phyloP scores from a whole-genome alignment of 2,113 vertebrate species.

The Podarcis raffonei region DNA sequence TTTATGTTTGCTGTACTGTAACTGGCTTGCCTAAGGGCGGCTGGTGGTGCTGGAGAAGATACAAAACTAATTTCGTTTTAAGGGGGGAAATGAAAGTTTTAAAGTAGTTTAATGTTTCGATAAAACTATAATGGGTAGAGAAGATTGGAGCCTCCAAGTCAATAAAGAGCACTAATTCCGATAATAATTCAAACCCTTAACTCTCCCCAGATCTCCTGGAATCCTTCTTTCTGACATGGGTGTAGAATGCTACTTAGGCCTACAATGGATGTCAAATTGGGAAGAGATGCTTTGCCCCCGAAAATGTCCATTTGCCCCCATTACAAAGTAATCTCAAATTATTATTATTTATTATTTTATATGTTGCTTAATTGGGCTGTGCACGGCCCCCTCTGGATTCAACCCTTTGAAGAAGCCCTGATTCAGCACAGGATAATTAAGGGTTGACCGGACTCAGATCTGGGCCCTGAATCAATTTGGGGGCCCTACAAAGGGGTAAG shows the following conservation, averaged over 20 bases:
- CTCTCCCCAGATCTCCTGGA: conserved; percentile 61
- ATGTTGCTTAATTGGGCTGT: no score
- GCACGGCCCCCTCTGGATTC: no score
- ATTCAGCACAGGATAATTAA: no score
- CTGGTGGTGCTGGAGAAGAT: conserved; percentile 70
- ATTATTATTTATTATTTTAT: not conserved
- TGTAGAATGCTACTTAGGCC: conserved; percentile 37
- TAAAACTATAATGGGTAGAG: conserved; percentile 73
- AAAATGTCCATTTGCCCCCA: not conserved
- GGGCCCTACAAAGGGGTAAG: no score
- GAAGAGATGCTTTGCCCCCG: conserved; percentile 28
- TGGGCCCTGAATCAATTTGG: no score
- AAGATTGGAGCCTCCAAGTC: conserved; percentile 69
- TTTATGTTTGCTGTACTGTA: conserved; percentile 77
- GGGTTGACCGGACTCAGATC: no score
- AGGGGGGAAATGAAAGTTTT: conserved; percentile 82
- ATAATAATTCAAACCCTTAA: conserved; percentile 78
- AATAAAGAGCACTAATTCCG: conserved; percentile 74
- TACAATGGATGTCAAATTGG: conserved; percentile 6
- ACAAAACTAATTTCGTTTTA: conserved; percentile 80
- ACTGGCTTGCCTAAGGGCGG: conserved; percentile 73
- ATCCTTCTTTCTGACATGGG: conserved; percentile 32
- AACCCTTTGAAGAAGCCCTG: no score
- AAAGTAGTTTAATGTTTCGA: conserved; percentile 79
- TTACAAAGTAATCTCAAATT: not conserved